phyloP scores from a whole-genome alignment of 2,797 vertebrate genomes.

The Typhlichthys subterraneus region DNA sequence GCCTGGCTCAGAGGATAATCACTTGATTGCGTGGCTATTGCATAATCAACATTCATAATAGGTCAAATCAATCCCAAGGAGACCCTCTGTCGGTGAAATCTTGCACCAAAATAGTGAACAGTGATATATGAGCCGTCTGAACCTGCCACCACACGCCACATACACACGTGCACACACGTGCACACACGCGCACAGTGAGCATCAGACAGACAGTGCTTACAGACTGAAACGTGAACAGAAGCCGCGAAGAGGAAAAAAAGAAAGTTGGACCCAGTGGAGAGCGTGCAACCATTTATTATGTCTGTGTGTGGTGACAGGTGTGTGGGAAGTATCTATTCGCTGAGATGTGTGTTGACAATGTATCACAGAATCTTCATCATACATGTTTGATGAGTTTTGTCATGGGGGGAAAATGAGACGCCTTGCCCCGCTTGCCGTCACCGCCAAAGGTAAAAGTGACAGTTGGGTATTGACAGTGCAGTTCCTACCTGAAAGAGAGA shows the following conservation, averaged over 20 bases:
- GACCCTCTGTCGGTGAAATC: background rate
- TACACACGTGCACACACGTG: background rate
- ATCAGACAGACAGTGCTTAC: background rate
- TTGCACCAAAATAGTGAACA: background rate
- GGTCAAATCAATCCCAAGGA: background rate
- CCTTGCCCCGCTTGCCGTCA: conserved; percentile 1
- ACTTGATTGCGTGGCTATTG: conserved; percentile 15
- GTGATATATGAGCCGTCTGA: background rate
- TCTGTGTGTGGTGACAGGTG: conserved; percentile 3
- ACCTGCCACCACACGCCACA: conserved; percentile 4
- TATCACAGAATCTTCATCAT: conserved; percentile 9
- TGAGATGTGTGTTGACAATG: background rate
- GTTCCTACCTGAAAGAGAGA: background rate
- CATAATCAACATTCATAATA: background rate
- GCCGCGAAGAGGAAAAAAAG: background rate
- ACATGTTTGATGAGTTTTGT: conserved; percentile 11
- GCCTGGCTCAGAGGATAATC: conserved; percentile 14
- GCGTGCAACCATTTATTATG: background rate
- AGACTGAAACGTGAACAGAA: background rate
- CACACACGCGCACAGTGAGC: background rate
- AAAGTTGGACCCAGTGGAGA: background rate
- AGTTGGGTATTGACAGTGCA: background rate
- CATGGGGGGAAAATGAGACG: background rate
- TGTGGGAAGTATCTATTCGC: background rate
- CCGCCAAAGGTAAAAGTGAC: background rate